Conservation (phyloP, 2,888 invertebrate genomes). For the Rhagophthalmus giganteus region DNA sequence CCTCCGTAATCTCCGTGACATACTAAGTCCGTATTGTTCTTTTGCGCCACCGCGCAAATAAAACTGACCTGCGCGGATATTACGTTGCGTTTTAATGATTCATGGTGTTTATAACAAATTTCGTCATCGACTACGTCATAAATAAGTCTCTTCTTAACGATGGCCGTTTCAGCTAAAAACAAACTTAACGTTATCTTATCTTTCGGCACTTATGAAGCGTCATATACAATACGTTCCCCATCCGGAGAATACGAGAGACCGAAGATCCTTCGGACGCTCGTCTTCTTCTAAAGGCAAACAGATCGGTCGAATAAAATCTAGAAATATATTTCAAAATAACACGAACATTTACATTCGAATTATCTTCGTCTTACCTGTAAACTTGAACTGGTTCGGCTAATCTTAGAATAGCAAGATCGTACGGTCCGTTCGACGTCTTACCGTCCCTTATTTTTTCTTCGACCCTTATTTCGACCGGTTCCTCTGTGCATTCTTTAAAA, state of each 20-base stretch:
- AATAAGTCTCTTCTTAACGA: no score
- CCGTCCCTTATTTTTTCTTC: slow-evolving; percentile 11
- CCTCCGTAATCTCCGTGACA: slow-evolving; percentile 21
- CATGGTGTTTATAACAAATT: slow-evolving; percentile 7
- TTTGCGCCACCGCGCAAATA: slow-evolving; percentile 1
- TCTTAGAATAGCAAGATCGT: slow-evolving; percentile 12
- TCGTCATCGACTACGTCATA: slow-evolving; percentile 3
- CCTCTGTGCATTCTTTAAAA: slow-evolving; percentile 9
- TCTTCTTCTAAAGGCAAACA: slow-evolving; percentile 12
- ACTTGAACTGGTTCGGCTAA: slow-evolving; percentile 1
- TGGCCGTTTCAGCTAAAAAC: no score
- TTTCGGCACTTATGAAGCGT: slow-evolving; percentile 6
- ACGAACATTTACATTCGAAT: no score
- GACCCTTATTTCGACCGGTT: background rate
- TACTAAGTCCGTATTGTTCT: slow-evolving; percentile 4
- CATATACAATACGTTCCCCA: slow-evolving; percentile 14
- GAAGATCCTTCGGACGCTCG: background rate
- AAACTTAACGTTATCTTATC: no score
- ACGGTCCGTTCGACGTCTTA: slow-evolving; percentile 6
- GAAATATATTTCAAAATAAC: no score
- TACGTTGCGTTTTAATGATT: slow-evolving; percentile 5
- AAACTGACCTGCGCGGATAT: slow-evolving; percentile 11
- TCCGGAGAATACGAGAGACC: slow-evolving; percentile 10
- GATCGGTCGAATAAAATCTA: slow-evolving; percentile 22
- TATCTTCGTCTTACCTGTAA: no score